Evolutionary conservation across 1,140 invertebrate genomes (phyloP).

Genomic region (Galendromus occidentalis): DNA sequence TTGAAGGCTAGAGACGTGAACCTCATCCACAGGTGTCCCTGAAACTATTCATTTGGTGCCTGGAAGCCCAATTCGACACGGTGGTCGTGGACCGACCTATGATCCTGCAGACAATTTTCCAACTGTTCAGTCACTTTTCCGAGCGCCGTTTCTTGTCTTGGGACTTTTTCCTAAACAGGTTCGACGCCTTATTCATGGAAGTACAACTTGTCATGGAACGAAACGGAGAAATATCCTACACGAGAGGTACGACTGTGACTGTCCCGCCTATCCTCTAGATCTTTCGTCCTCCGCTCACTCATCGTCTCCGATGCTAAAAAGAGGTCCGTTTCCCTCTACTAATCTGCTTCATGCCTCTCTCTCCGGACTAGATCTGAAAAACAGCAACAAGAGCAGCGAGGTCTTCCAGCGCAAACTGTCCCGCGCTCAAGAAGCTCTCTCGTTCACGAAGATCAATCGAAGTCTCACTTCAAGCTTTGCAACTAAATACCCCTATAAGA

Average conservation of each 20-base stretch:
- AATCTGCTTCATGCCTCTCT: background rate
- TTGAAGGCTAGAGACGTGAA: slow-evolving; percentile 14
- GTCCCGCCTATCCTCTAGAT: background rate
- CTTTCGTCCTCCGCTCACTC: background rate
- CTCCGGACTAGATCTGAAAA: slow-evolving; percentile 49
- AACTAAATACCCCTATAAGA: slow-evolving; percentile 81
- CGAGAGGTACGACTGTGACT: slow-evolving; percentile 41
- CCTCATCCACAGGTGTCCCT: slow-evolving; percentile 39
- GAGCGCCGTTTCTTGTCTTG: slow-evolving; percentile 76
- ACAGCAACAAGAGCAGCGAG: slow-evolving; percentile 71
- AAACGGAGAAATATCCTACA: slow-evolving; percentile 49
- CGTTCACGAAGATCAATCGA: slow-evolving; percentile 40
- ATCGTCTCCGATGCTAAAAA: too few species aligned
- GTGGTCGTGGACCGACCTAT: slow-evolving; percentile 90
- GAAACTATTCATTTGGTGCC: slow-evolving; percentile 45
- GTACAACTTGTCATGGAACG: slow-evolving; percentile 74
- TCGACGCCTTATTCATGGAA: slow-evolving; percentile 86
- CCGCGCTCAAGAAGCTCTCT: slow-evolving; percentile 69
- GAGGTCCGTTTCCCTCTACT: slow-evolving; percentile 8
- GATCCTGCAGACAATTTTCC: slow-evolving; percentile 86
- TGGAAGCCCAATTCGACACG: slow-evolving; percentile 76
- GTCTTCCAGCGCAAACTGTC: slow-evolving; percentile 65
- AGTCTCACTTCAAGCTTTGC: slow-evolving; percentile 74
- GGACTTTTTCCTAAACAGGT: slow-evolving; percentile 95
- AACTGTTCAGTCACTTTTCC: slow-evolving; percentile 75